Evolutionary conservation across 2,797 vertebrate species (phyloP).

Genomic region (Cynodonichthys magdalenae): DNA sequence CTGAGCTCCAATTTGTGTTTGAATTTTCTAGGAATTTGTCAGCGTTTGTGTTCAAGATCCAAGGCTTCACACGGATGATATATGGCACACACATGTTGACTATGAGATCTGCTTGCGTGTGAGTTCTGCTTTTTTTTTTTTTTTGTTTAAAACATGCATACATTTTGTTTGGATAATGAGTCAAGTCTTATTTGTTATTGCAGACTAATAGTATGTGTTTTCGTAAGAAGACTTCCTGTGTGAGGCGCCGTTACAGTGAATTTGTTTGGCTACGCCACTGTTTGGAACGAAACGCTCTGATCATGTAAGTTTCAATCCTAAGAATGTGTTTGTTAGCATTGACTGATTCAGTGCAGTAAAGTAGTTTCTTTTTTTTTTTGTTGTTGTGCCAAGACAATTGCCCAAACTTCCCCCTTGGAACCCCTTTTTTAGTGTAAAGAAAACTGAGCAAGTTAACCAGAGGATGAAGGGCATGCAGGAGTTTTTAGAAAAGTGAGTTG

Average conservation of each 20-base stretch:
- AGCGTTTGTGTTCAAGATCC: slow-evolving; percentile 90
- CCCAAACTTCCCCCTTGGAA: slow-evolving; percentile 92
- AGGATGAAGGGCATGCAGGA: slow-evolving; percentile 89
- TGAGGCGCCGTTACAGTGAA: slow-evolving; percentile 91
- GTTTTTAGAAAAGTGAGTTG: slow-evolving; percentile 90
- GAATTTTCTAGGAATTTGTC: slow-evolving; percentile 88
- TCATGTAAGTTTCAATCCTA: slow-evolving; percentile 83
- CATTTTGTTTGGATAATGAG: too few species aligned
- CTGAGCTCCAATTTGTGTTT: neutral
- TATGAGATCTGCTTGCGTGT: slow-evolving; percentile 94
- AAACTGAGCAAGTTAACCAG: slow-evolving; percentile 84
- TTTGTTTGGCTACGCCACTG: slow-evolving; percentile 94
- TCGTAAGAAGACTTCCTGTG: slow-evolving; percentile 89
- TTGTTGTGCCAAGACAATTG: slow-evolving; percentile 78
- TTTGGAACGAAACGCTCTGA: slow-evolving; percentile 88
- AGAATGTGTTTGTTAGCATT: neutral
- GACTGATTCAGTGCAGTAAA: neutral
- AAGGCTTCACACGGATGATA: slow-evolving; percentile 84
- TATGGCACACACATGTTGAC: slow-evolving; percentile 89
- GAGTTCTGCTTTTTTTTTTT: slow-evolving; percentile 67
- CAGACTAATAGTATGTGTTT: slow-evolving; percentile 98
- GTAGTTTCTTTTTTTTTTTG: neutral
- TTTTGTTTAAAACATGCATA: too few species aligned
- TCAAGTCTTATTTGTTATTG: neutral
- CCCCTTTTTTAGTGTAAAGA: slow-evolving; percentile 91